Base-by-base conservation (phyloP, 2,113 vertebrate species). In the Thinocorus orbignyianus region DNA sequence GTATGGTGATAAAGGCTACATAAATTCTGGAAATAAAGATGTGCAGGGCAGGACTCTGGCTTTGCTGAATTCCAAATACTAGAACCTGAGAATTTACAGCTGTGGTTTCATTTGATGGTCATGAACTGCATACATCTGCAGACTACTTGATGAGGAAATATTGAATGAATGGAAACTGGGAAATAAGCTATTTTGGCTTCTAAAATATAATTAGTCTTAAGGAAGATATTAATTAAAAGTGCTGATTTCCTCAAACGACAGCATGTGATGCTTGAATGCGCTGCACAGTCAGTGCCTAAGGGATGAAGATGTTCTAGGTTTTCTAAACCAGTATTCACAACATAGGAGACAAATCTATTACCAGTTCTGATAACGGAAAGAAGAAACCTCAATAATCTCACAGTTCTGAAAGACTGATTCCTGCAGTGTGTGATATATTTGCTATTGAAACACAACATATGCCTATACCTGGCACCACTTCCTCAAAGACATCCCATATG, bases 401-500 rank as follows among this genome's bases (percentile, higher is more conserved):
- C 14, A 42, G 42, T 41, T 23, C 62, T 82, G 71, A 62, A 82
- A 65, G 31, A 15, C 0, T 0, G 51, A 25, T 82, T 88, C 62
- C 86, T 2, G 0, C 69, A 49, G 19, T 7, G 16, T 0, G 0
- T 76, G 80, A 73, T 85, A 7, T 41, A 65, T 93, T 88, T 77
- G 76, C 71, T 86, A 11, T 37, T 92, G 76, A 62, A 81, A 17
- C 52, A 35, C 62, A 70, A 10, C 93, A 93, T 87, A 92, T 81
- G 91, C 66, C 57, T 69, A 48, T 80, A 82, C 49, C 58, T 95
- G 87, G 94, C 93, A 94, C 71, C 46, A 18, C 62, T 86, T 94
- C 71, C 62, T 92, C 85, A 69, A 90, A 95, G 90, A 62, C 82
- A 35, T 54, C 76, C 90, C 90, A 88, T 95, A 80, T 95, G 90